These are phyloP conservation scores for Gymnogyps californianus DNA, from an alignment of 2,113 vertebrate genomes.

Conservation along the genomic window DNA sequence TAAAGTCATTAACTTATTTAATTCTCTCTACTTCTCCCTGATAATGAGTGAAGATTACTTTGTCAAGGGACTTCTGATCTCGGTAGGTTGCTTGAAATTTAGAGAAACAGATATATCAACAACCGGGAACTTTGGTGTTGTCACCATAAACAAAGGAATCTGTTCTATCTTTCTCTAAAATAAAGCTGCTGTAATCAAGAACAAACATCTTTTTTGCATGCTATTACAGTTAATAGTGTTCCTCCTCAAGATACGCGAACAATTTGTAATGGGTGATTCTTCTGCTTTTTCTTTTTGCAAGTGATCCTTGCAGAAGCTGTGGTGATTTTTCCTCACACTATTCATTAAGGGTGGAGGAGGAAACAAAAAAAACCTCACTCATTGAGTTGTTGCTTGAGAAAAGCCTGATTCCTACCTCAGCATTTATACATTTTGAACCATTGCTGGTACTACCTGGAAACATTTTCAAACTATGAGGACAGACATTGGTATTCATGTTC, in stretches of 20 bases:
- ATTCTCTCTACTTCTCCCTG: neutral
- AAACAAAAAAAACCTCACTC: neutral
- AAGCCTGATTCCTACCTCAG: neutral
- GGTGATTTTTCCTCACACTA: neutral
- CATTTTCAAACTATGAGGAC: neutral
- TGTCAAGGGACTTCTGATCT: neutral
- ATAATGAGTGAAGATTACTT: neutral
- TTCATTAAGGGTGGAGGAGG: neutral
- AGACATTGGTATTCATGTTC: neutral
- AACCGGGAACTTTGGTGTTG: neutral
- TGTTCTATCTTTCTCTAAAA: neutral
- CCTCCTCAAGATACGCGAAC: neutral
- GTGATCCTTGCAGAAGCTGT: neutral
- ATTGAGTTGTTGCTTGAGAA: neutral
- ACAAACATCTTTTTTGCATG: neutral
- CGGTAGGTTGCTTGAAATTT: neutral
- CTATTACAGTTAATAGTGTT: neutral
- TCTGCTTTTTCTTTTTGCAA: neutral
- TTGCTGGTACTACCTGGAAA: neutral
- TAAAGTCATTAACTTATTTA: neutral
- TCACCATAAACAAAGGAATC: neutral
- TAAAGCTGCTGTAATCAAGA: neutral
- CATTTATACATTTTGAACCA: neutral
- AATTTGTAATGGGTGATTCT: neutral
- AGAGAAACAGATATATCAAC: neutral